Evolutionary conservation across 2,888 invertebrate species (phyloP), one percentile per base, ranked within the genome.

Genomic region (Drosophila austrosaltans): DNA sequence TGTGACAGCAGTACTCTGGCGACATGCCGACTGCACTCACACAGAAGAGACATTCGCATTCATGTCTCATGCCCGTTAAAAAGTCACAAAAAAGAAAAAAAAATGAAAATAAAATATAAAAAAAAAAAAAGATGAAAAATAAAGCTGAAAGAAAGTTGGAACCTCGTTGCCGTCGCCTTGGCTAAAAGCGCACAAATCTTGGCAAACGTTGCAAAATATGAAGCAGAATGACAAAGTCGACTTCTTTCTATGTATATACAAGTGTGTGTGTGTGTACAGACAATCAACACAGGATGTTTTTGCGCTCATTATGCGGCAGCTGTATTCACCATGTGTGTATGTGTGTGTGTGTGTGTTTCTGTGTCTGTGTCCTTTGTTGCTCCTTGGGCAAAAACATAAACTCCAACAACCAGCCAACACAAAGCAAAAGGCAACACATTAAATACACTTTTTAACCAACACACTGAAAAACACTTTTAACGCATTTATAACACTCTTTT

Each of bases 301-400:
- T 83, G 78, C 86, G 77, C 84, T 85, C 88, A 85, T 85, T 87
- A 87, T 86, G 86, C 86, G 83, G 74, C 83, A 83, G 85, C 85
- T 87, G 83, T 76, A 83, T 71, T 69, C 59, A 71, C 63, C 74
- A 64, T 20, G 54, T 36, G 25, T 53, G 65, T 63, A 69, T 65
- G 56, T 71, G 67, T 61, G 59, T 58, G 48, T 16, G 16, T 68
- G 68, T 53, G 61, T 66, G 64, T 54, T 48, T 62, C 25, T 64
- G 48, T 69, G 40, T 30, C 44, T 66, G 76, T 73, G 80, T 72
- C 63, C 67, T 84, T 81, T 84, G 82, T 70, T 83, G 84, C 69
- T 83, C 73, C 78, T 69, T 69, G 56, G 58, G 58, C 70, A 82
- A 74, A 74, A 85, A 77, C 76, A 85, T 72, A 72, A 74, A 69